Evolutionary conservation across 2,113 vertebrate species (phyloP), one percentile per base, ranked within the genome.

Genomic region (Stegastes partitus): DNA sequence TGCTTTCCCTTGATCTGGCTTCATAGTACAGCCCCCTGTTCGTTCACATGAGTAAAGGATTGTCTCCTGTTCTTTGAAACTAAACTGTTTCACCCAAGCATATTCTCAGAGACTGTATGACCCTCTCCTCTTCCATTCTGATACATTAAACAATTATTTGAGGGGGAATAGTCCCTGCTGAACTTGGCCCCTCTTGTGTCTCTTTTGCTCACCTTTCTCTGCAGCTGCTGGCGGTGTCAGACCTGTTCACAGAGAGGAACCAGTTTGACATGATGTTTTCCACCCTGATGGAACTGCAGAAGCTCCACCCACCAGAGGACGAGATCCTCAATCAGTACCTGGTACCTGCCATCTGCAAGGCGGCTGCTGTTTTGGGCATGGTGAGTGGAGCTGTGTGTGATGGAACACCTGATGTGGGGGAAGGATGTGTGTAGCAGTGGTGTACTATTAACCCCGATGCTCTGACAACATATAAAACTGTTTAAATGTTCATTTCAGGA

Each of bases 241-340:
- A 99, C 93, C 90, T 99, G 77, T 99, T 99, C 94, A 99, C 98
- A 0, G 98, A 99, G 87, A 96, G 98, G 85, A 98, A 95, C 92
- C 98, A 99, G 92, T 99, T 99, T 91, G 98, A 99, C 91, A 98
- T 96, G 96, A 99, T 99, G 98, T 99, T 97, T 79, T 89, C 93
- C 51, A 97, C 98, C 0, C 74, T 99, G 89, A 96, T 94, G n/a
- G 97, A 99, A 67, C 88, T 99, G 53, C 95, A 97, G 77, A 97
- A 97, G 90, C 95, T 95, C 25, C 98, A 99, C 81, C 98, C 98
- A 0, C 91, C 96, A 0, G 98, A 99, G 73, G 98, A 99, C 23
- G 98, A 99, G 90, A 98, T 99, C 74, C 96, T 99, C 28, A 87
- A 97, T 37, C 98, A 99, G 64, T 99, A 99, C 90, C 94, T 99